Evolutionary conservation across 1,140 invertebrate genomes (phyloP), one percentile per base, ranked within the genome.

Genomic region (Temnothorax curvispinosus): DNA sequence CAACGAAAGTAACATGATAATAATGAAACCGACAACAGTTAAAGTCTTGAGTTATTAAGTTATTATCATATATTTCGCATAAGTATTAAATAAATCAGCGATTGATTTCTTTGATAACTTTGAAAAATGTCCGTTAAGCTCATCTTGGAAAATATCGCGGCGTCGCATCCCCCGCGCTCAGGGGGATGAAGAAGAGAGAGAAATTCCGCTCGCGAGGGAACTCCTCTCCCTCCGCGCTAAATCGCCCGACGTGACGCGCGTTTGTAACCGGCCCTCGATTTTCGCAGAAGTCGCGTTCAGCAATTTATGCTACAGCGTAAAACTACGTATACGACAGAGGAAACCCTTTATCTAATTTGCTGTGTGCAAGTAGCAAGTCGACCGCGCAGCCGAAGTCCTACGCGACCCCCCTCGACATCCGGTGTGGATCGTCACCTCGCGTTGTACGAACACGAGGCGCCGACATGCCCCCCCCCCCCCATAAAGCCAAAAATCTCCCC

Each of bases 301-400:
- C 38, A 47, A 44, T 52, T 81, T 32, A 62, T 4, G 44, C 69
- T 75, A 75, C 18, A 60, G 74, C 44, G 32, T 75, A 84, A 50
- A 47, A 84, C 69, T 84, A 84, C 80, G 32, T 56, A n/a, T 56
- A 75, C 80, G 69, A 82, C 54, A 82, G 67, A 84, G 56, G 32
- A 84, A 75, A 84, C 27, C 15, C 54, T 75, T 75, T 84, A 84
- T 62, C 41, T 84, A 84, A 71, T 50, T 60, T 60, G 44, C 69
- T 74, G 71, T 74, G 71, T 84, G 80, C 41, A 38, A 82, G 18
- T 60, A 65, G 44, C n/a, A 27, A 27, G 11, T 58, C 52, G 67
- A 56, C 9, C 41, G 21, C 52, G 41, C 13, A 50, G 38, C 32
- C 41, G 27, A 74, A 56, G 54, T 84, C 41, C 27, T 74, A 82